Conservation (phyloP, 2,113 vertebrate species). For the Trichomycterus rosablanca region DNA sequence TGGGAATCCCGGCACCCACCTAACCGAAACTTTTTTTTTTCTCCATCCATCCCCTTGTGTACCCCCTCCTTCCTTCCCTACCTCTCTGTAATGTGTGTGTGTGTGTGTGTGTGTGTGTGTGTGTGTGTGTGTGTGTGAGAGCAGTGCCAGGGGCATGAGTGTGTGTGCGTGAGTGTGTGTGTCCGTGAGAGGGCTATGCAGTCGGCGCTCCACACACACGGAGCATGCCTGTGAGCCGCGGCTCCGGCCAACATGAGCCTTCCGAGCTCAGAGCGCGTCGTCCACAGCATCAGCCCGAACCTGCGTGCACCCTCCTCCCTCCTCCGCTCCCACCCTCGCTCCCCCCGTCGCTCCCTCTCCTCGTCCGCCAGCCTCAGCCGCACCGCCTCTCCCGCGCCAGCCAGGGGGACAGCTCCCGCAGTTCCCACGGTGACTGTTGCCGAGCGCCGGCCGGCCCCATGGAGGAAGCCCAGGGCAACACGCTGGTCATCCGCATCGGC, state of each 20-base stretch:
- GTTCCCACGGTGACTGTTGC: slow-evolving; percentile 43
- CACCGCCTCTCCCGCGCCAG: slow-evolving; percentile 37
- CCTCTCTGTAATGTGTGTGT: neutral
- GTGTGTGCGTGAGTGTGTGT: slow-evolving; percentile 13
- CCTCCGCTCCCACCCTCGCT: slow-evolving; percentile 34
- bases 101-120: slow-evolving; percentile 16
- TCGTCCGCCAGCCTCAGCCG: slow-evolving; percentile 38
- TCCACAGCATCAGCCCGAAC: slow-evolving; percentile 42
- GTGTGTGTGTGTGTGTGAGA: slow-evolving; percentile 11
- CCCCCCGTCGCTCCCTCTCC: slow-evolving; percentile 41
- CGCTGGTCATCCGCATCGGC: slow-evolving; percentile 46
- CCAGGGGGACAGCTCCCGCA: slow-evolving; percentile 42
- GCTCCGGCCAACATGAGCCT: slow-evolving; percentile 45
- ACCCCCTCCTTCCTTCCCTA: neutral
- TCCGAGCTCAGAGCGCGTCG: slow-evolving; percentile 35
- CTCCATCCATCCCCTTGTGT: slow-evolving; percentile 12
- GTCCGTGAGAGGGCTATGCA: slow-evolving; percentile 39
- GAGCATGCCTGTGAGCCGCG: slow-evolving; percentile 45
- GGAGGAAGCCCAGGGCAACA: slow-evolving; percentile 47
- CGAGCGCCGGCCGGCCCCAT: slow-evolving; percentile 41
- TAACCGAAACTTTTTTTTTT: neutral
- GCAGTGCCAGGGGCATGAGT: slow-evolving; percentile 2
- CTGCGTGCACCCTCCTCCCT: slow-evolving; percentile 33
- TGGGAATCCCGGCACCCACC: too few relatives aligned
- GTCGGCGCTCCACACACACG: slow-evolving; percentile 43